Conservation (phyloP, 2,797 vertebrate species). For the Myotis vivesi region DNA sequence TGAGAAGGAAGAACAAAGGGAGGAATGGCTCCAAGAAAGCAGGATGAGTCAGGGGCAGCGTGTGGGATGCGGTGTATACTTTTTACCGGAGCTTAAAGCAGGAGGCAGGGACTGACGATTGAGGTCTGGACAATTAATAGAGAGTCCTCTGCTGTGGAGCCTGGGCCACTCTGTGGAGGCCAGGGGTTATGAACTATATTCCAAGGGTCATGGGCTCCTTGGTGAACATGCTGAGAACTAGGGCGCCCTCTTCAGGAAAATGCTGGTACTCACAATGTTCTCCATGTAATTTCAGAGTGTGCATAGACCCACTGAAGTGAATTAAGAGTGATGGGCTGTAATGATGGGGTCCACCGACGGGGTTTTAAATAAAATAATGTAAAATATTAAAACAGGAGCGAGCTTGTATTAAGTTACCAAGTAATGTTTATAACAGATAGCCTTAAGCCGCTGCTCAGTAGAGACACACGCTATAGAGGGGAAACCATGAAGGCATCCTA, state of each 20-base stretch:
- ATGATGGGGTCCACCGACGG: background rate
- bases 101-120: background rate
- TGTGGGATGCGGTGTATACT: accelerated
- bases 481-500: too few species aligned
- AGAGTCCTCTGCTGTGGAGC: background rate
- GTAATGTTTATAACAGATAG: background rate
- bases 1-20: background rate
- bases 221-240: background rate
- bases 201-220: background rate
- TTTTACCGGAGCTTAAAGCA: background rate
- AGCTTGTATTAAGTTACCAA: background rate
- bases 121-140: background rate
- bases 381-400: background rate
- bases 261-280: background rate
- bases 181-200: background rate
- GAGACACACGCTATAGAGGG: background rate
- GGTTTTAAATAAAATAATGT: background rate
- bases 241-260: background rate
- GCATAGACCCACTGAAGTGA: background rate
- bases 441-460: background rate
- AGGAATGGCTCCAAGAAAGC: background rate
- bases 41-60: background rate
- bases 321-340: background rate
- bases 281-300: background rate
- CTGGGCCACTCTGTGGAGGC: background rate